Percentiles rank a stretch among this genome's conserved stretches.
Evolutionary conservation across 1,140 invertebrate species (phyloP).

Genomic region (Lysiphlebus fabarum): DNA sequence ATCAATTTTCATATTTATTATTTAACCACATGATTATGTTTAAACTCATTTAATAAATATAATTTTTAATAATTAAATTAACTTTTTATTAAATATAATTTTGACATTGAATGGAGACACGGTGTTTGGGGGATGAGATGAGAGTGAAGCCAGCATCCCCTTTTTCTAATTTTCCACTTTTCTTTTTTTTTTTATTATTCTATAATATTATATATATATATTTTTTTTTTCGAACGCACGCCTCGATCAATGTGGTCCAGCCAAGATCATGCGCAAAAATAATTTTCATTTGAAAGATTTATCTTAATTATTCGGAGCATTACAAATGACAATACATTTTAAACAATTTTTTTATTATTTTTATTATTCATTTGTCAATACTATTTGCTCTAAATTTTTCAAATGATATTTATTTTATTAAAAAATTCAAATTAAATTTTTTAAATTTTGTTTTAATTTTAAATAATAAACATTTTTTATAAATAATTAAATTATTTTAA

Average conservation of each 20-base stretch:
- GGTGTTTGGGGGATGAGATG: slow-evolving; percentile 36
- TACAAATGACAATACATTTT: no score
- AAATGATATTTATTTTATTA: no score
- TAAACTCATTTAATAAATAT: slow-evolving; percentile 28
- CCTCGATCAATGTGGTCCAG: slow-evolving; percentile 42
- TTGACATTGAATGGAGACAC: slow-evolving; percentile 37
- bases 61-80: slow-evolving; percentile 28
- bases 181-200: no score
- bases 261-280: no score
- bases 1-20: slow-evolving; percentile 27
- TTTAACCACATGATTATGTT: slow-evolving; percentile 32
- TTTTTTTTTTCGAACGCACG: slow-evolving; percentile 33
- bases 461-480: slow-evolving; percentile 31
- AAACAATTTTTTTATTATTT: no score
- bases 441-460: no score
- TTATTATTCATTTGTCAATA: no score
- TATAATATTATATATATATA: no score
- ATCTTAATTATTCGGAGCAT: no score
- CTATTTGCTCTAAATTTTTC: no score
- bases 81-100: slow-evolving; percentile 32
- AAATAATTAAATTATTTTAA: slow-evolving; percentile 46
- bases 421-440: no score
- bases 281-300: no score
- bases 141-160: slow-evolving; percentile 38
- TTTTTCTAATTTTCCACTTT: not conserved